Evolutionary conservation across 2,888 invertebrate genomes (phyloP), one percentile per base, ranked within the genome.

Genomic region (Pediacus dermestoides): DNA sequence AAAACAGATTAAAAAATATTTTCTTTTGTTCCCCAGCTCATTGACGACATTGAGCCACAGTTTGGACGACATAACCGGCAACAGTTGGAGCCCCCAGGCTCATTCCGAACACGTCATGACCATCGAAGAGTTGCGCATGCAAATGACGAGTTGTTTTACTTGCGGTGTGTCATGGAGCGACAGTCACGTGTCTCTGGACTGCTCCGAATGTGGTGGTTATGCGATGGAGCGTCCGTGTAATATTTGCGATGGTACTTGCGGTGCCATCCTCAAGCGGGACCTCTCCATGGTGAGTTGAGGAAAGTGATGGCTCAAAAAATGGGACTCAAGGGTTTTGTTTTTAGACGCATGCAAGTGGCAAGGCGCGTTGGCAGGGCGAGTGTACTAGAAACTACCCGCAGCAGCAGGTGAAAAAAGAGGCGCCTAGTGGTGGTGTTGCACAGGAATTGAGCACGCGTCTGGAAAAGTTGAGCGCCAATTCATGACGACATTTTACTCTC

Each of bases 161-260:
- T 88, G 88, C 67, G 85, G 86, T 34, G 85, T 86, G 14, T 83
- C 82, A 52, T 88, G 88, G 88, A 77, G 76, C 54, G 82, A 85
- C 59, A 79, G 82, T 55, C 85, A 87, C 64, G 82, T 84, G 26
- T 83, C 85, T 4, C 70, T 85, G 30, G 85, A 85, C 62, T 88
- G 88, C 66, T 73, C 77, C 31, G 88, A 88, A 65, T 88, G 88
- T 63, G 88, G 86, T 26, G 85, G 87, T 35, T 88, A 85, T 61
- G 80, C 84, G 37, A 71, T 86, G 58, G 75, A 79, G 54, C 74
- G 88, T 50, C 85, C 88, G 11, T 88, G 88, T 61, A 82, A 82
- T 7, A 71, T 78, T 9, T 88, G 88, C 64, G 81, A 83, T 42
- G 87, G 86, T 34, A 76, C 77, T 53, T 88, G 88, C 64, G 78